Base-by-base conservation (phyloP, 2,797 vertebrate genomes). In the Halcyon badia region DNA sequence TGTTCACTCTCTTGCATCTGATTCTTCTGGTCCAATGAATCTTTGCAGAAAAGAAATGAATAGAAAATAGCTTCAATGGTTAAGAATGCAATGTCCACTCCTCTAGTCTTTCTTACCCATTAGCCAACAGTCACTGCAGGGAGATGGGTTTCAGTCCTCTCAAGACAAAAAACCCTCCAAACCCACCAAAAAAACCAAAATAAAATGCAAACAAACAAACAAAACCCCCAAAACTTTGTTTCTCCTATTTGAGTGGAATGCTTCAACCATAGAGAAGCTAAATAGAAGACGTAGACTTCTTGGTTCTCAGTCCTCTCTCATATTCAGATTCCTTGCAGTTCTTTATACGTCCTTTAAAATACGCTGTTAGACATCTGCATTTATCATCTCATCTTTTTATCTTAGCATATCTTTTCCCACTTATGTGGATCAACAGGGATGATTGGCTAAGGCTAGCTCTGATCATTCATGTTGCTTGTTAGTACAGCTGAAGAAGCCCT, bases 21-120 rank as follows among this genome's bases (percentile, higher is more conserved):
- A 70, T 88, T 68, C 69, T 95, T 92, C 71, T 94, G 87, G 75
- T 80, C 78, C 56, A 80, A 10, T 77, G 51, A 80, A 56, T 82
- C 73, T 83, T 86, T 68, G 88, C 24, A 58, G 91, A 39, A 54
- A 81, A 90, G 4, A 90, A 93, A 78, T 77, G 56, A 49, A 60
- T 28, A 76, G 65, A 42, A 93, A 90, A 57, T 49, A 88, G n/a
- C 31, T 94, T 88, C 9, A 28, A 9, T 57, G 26, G n/a, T 81
- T 91, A 78, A 80, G 61, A 94, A 65, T 54, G 30, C 31, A 30
- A n/a, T 62, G 52, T 85, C 78, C 11, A 12, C 73, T 56, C 22
- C 18, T 85, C 39, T 44, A 12, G 56, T 68, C 30, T 83, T 90
- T 79, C 66, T 95, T 57, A 70, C 13, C 70, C 61, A 14, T 78